Percentiles rank a stretch among this genome's conserved stretches.
phyloP scores from a whole-genome alignment of 2,888 invertebrate species.

The Polyommatus iphigenia region DNA sequence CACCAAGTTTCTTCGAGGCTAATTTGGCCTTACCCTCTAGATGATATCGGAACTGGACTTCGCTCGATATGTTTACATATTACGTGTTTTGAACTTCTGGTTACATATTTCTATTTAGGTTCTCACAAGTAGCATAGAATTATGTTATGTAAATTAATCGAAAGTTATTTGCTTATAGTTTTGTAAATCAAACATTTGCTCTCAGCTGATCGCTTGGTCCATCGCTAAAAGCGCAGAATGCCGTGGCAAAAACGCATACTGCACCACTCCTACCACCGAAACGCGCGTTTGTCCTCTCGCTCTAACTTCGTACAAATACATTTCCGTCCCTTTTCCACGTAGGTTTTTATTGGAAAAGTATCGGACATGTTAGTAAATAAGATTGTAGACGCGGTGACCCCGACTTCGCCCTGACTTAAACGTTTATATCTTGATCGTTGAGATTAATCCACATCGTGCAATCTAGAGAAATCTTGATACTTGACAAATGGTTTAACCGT shows the following conservation, averaged over 20 bases:
- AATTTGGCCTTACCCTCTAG: too few relatives aligned
- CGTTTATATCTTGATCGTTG: constrained; percentile 19
- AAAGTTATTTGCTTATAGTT: background rate
- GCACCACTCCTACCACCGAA: constrained; percentile 68
- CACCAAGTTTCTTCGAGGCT: too few relatives aligned
- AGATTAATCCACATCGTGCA: background rate
- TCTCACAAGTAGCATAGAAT: too few relatives aligned
- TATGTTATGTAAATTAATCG: too few relatives aligned
- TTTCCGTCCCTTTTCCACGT: constrained; percentile 51
- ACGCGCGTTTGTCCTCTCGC: constrained; percentile 49
- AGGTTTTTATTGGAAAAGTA: constrained; percentile 41
- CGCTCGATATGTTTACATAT: too few relatives aligned
- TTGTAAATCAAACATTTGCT: background rate
- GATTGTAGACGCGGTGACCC: constrained; percentile 38
- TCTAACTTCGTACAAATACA: constrained; percentile 44
- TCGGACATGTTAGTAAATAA: constrained; percentile 53
- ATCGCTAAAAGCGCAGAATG: constrained; percentile 59
- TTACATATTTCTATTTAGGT: too few relatives aligned
- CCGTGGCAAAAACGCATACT: constrained; percentile 73
- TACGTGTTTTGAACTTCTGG: too few relatives aligned
- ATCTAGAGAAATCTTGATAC: constrained; percentile 6
- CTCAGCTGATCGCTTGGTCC: constrained; percentile 47
- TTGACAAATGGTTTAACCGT: background rate
- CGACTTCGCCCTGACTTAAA: constrained; percentile 28
- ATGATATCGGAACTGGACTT: too few relatives aligned